These are phyloP conservation scores for Calephelis nemesis DNA, from an alignment of 1,140 invertebrate species.

Conservation along the genomic window DNA sequence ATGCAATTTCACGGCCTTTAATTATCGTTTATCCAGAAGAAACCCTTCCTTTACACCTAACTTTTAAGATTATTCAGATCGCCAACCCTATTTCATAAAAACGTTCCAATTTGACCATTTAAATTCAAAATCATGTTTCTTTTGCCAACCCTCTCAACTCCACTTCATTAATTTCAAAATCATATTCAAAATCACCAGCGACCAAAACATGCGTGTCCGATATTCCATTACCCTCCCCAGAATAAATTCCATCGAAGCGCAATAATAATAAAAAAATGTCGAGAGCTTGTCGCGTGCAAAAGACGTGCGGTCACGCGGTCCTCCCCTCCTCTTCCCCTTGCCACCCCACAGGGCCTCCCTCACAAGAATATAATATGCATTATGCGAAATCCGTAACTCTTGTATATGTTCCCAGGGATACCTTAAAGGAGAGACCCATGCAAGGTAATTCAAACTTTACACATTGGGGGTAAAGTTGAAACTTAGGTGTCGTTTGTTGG, in stretches of 20 bases:
- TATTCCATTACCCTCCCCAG: conserved; percentile 62
- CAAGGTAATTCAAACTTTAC: conserved; percentile 8
- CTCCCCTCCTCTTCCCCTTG: conserved; percentile 29
- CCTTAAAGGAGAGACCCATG: conserved; percentile 40
- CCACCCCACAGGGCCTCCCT: conserved; percentile 37
- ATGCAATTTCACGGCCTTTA: too few relatives aligned
- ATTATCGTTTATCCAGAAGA: too few relatives aligned
- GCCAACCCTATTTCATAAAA: too few relatives aligned
- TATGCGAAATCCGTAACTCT: conserved; percentile 78
- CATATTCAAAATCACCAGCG: conserved; percentile 68
- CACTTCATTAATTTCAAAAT: conserved; percentile 77
- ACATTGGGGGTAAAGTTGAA: not conserved
- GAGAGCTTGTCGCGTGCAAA: conserved; percentile 75
- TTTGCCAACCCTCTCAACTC: conserved; percentile 31
- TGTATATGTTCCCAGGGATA: conserved; percentile 60
- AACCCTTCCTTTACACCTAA: too few relatives aligned
- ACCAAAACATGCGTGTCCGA: conserved; percentile 55
- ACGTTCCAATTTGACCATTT: too few relatives aligned
- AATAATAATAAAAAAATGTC: conserved; percentile 79
- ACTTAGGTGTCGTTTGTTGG: conserved; percentile 6
- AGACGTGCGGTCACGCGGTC: conserved; percentile 72
- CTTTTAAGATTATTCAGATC: too few relatives aligned
- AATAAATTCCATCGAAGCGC: conserved; percentile 75
- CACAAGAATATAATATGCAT: conserved; percentile 74
- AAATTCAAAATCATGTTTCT: too few relatives aligned